Percentiles rank a stretch among this genome's conserved stretches.
Evolutionary conservation across 2,888 invertebrate genomes (phyloP).

Genomic region (Lycocerus yunnanus): DNA sequence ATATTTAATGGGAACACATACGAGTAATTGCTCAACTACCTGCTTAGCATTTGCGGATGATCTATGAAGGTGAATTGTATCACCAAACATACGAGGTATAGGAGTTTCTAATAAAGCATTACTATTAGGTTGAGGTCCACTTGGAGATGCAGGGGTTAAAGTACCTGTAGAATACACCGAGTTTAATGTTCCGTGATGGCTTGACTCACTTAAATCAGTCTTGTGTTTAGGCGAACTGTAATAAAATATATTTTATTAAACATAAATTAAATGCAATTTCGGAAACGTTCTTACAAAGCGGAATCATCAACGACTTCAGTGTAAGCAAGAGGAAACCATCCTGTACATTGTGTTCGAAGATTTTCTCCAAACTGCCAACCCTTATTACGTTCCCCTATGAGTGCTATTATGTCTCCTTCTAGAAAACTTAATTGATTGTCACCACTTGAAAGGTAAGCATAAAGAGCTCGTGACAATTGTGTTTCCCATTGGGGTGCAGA

Average conservation of each 20-base stretch:
- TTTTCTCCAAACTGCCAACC: constrained; percentile 99
- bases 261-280: background rate
- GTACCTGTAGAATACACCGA: constrained; percentile 52
- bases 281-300: constrained; percentile 61
- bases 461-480: constrained; percentile 81
- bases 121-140: constrained; percentile 52
- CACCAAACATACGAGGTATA: constrained; percentile 74
- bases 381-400: constrained; percentile 89
- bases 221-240: constrained; percentile 34
- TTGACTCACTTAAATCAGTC: constrained; percentile 46
- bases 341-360: constrained; percentile 85
- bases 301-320: constrained; percentile 79
- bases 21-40: constrained; percentile 44
- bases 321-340: constrained; percentile 96
- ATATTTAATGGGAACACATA: background rate
- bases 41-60: constrained; percentile 59
- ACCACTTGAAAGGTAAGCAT: constrained; percentile 86
- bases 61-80: constrained; percentile 63
- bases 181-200: constrained; percentile 49
- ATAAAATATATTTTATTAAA: background rate
- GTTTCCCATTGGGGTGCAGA: constrained; percentile 68
- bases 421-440: constrained; percentile 92
- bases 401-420: constrained; percentile 85
- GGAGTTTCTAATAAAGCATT: constrained; percentile 59
- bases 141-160: constrained; percentile 56